Conservation (phyloP, 2,113 vertebrate species). For the Phylloscopus whistleri region DNA sequence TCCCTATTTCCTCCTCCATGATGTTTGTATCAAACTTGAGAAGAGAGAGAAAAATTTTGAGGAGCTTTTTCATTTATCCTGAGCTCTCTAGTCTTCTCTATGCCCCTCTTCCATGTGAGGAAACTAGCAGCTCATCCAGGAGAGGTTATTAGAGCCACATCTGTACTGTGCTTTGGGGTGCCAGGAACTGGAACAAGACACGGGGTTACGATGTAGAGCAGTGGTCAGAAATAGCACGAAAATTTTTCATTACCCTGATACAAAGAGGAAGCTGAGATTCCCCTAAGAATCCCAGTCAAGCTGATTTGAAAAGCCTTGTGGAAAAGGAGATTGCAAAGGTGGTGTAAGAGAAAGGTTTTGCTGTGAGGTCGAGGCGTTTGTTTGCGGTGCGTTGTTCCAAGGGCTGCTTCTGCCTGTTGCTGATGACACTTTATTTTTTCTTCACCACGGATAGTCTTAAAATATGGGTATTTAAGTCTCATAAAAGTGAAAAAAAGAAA, state of each 20-base stretch:
- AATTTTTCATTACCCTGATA: background rate
- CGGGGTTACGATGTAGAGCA: fast-evolving
- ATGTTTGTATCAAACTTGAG: background rate
- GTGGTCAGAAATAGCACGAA: background rate
- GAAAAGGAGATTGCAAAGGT: background rate
- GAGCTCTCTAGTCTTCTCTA: background rate
- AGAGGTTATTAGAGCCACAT: background rate
- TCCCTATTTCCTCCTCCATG: background rate
- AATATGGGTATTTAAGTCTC: background rate
- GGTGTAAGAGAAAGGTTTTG: background rate
- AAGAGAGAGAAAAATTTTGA: background rate
- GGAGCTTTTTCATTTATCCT: background rate
- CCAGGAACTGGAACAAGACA: background rate
- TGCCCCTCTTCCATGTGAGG: background rate
- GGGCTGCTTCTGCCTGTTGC: background rate
- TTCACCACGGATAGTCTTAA: background rate
- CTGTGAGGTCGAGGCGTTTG: background rate
- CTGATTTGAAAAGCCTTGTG: background rate
- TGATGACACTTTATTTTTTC: background rate
- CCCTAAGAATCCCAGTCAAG: background rate
- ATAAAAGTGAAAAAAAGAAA: background rate
- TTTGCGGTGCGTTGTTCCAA: fast-evolving
- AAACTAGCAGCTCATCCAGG: background rate
- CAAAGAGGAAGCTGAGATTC: background rate
- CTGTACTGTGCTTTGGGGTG: background rate